Percentiles rank a stretch among this genome's conserved stretches.
phyloP scores from a whole-genome alignment of 2,113 vertebrate genomes.

The Corynorhinus townsendii region DNA sequence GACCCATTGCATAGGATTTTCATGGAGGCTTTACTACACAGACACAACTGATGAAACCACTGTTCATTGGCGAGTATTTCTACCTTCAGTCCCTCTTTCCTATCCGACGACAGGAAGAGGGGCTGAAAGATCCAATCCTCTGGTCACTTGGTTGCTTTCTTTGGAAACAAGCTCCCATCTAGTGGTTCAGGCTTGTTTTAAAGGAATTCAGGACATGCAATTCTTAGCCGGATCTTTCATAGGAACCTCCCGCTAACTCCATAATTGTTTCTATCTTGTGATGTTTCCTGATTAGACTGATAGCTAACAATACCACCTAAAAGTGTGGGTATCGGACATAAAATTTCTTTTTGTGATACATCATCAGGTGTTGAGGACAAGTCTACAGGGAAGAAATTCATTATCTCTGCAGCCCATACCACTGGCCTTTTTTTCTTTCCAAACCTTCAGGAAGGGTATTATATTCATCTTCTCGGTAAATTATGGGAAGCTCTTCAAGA shows the following conservation, averaged over 20 bases:
- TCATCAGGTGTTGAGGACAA: constrained; percentile 24
- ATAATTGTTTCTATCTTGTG: background rate
- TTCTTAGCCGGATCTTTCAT: background rate
- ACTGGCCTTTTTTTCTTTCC: background rate
- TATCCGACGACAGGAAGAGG: background rate
- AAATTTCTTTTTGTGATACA: constrained; percentile 19
- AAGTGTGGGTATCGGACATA: background rate
- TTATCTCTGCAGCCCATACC: constrained; percentile 25
- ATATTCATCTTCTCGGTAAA: constrained; percentile 9
- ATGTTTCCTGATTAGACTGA: background rate
- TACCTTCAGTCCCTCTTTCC: too few species aligned
- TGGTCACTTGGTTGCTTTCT: background rate
- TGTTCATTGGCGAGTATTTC: too few species aligned
- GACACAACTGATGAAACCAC: background rate
- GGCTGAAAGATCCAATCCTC: background rate
- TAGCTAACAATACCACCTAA: background rate
- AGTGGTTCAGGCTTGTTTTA: background rate
- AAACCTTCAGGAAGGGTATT: background rate
- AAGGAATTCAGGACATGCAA: background rate
- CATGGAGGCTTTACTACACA: too few species aligned
- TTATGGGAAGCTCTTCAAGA: background rate
- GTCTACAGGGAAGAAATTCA: constrained; percentile 55
- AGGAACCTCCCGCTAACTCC: background rate
- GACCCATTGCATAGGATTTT: background rate
- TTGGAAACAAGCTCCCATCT: background rate